Base-by-base conservation (phyloP, 2,797 vertebrate genomes). In the Eulemur albifrons region DNA sequence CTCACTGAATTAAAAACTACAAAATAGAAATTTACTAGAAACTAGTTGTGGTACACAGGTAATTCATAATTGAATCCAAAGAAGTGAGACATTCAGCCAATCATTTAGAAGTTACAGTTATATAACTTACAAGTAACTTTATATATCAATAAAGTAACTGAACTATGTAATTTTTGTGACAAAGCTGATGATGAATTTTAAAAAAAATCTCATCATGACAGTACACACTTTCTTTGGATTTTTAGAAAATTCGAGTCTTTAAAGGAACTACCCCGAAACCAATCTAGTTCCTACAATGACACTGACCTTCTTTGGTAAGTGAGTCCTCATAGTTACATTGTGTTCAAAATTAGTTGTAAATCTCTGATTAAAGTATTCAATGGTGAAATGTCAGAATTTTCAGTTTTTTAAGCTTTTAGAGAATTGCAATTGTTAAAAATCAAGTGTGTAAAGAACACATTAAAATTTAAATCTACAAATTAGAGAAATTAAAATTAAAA, bases 281-380 rank as follows among this genome's bases (percentile, higher is more conserved):
- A 93, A 76, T 10, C 38, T 86, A 93, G 27, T 69, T 76, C 27
- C 38, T 93, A 63, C 14, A 69, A 15, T 40, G 23, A 32, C 32
- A 95, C 0, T 75, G 18, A 73, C 32, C 30, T 48, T 75, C 50
- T 40, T 57, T 59, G 32, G 32, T 80, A 80, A 61, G 52, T 95
- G 35, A 93, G 63, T 57, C 25, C 40, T 79, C n/a, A n/a, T 30
- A 88, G 52, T 83, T 72, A 57, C 0, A 25, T 77, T 72, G 73
- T 73, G 17, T 84, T 88, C 54, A 94, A 79, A 77, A 72, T 83
- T 82, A 91, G 69, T 27, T 91, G 43, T 40, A 95, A 81, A 40
- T 59, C 81, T 87, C 67, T 89, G 52, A 86, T 95, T 83, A 50
- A 95, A 90, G 43, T 61, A 87, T 50, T 83, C 40, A 70, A 67